Percentiles rank a stretch among this genome's conserved stretches.
phyloP scores from a whole-genome alignment of 2,113 vertebrate genomes.

The Chunga burmeisteri region DNA sequence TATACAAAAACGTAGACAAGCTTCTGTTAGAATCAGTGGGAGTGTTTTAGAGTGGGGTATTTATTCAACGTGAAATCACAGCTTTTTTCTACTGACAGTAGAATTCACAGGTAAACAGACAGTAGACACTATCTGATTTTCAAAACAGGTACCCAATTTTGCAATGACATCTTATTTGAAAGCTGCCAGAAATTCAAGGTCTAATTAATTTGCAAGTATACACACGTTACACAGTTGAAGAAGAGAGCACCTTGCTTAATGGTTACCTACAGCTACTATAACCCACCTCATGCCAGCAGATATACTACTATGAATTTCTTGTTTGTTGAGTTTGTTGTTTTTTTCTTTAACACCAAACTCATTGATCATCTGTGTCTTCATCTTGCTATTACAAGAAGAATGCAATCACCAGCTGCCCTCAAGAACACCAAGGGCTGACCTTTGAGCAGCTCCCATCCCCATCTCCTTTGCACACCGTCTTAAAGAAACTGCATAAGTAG shows the following conservation, averaged over 20 bases:
- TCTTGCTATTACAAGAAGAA: background rate
- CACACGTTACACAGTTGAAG: background rate
- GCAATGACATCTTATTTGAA: background rate
- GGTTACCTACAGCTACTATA: background rate
- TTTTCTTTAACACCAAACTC: background rate
- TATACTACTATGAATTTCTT: fast-evolving
- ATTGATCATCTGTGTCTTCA: background rate
- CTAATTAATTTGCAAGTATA: background rate
- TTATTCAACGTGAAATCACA: background rate
- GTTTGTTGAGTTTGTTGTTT: background rate
- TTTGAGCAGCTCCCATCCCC: background rate
- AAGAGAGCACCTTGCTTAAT: background rate
- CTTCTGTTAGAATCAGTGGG: background rate
- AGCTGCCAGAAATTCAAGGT: background rate
- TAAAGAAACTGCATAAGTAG: background rate
- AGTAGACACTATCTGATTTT: background rate
- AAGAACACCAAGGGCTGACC: background rate
- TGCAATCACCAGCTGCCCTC: background rate
- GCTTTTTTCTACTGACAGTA: background rate
- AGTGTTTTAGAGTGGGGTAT: background rate
- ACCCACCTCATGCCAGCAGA: background rate
- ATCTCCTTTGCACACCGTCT: background rate
- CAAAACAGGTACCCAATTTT: background rate
- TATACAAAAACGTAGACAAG: background rate
- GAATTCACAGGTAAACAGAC: background rate